Percentiles rank a stretch among this genome's conserved stretches.
Evolutionary conservation across 2,888 invertebrate species (phyloP).

Genomic region (Rhamphomyia laevipes): DNA sequence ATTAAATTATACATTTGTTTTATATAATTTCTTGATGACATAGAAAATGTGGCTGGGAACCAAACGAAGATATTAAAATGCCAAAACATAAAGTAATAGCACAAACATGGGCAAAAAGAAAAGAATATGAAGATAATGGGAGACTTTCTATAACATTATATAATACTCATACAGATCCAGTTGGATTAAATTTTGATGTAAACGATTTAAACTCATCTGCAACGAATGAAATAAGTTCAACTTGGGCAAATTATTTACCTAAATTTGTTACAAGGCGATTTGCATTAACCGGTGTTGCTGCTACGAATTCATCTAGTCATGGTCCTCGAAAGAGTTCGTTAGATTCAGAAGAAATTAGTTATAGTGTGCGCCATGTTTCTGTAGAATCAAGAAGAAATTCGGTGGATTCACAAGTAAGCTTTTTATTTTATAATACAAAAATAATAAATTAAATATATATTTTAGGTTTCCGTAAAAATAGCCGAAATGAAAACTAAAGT

Average conservation of each 20-base stretch:
- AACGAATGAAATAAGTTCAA: constrained; percentile 76
- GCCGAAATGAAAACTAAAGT: constrained; percentile 72
- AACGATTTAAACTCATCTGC: constrained; percentile 54
- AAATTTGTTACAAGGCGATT: constrained; percentile 74
- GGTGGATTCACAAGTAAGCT: constrained; percentile 63
- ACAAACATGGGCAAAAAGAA: constrained; percentile 77
- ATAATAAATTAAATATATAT: background rate
- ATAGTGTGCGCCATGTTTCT: constrained; percentile 68
- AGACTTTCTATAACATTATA: constrained; percentile 78
- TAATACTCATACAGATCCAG: constrained; percentile 81
- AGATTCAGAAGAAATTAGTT: constrained; percentile 60
- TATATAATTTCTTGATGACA: background rate
- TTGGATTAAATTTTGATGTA: constrained; percentile 60
- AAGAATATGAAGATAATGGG: constrained; percentile 72
- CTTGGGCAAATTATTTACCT: constrained; percentile 85
- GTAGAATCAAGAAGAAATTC: constrained; percentile 80
- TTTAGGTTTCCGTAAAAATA: constrained; percentile 56
- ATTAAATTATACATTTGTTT: background rate
- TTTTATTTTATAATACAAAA: background rate
- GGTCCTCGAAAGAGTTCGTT: constrained; percentile 50
- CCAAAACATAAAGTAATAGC: constrained; percentile 86
- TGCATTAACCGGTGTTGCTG: constrained; percentile 52
- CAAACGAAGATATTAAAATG: constrained; percentile 57
- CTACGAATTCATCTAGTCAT: constrained; percentile 42
- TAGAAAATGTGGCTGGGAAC: constrained; percentile 53